Conservation (phyloP, 2,797 vertebrate genomes). For the Halcyon chelicuti region DNA sequence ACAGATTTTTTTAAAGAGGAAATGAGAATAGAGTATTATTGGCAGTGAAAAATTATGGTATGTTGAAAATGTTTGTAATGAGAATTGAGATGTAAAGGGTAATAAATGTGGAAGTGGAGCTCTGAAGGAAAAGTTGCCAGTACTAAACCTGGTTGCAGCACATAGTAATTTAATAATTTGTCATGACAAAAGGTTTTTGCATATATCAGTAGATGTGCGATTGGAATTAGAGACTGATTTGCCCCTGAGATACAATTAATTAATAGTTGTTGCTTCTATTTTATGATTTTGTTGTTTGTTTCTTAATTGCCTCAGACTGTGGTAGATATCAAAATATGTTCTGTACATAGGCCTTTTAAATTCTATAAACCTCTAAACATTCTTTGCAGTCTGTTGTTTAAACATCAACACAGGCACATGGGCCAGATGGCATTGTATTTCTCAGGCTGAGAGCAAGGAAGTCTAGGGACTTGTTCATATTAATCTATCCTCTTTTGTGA, state of each 20-base stretch:
- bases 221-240: background rate
- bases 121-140: background rate
- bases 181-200: background rate
- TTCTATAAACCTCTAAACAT: background rate
- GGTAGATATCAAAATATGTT: background rate
- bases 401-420: background rate
- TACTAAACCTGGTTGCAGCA: background rate
- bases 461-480: background rate
- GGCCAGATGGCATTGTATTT: background rate
- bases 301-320: background rate
- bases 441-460: background rate
- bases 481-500: background rate
- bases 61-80: background rate
- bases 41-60: background rate
- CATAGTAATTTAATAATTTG: background rate
- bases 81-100: background rate
- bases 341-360: background rate
- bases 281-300: background rate
- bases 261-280: background rate
- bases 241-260: background rate
- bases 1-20: background rate
- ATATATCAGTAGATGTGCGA: background rate
- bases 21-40: background rate
- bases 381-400: background rate
- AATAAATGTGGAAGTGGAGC: background rate